A percentile compares a stretch with the other conserved stretches of the same genome.
These are phyloP conservation scores for Ostrea edulis DNA, from an alignment of 1,140 invertebrate genomes.

Conservation along the genomic window DNA sequence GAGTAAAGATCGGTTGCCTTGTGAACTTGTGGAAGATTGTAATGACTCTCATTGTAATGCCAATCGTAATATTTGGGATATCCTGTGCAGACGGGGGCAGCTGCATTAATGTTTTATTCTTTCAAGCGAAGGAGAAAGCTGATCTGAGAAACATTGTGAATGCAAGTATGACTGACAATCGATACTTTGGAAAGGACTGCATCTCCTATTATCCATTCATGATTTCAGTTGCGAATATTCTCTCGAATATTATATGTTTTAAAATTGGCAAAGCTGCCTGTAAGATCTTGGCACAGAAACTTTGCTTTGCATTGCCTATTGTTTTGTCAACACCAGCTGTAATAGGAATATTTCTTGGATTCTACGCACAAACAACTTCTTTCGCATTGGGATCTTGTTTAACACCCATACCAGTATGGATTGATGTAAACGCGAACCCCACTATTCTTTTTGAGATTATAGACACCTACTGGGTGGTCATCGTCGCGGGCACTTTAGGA, in stretches of 20 bases:
- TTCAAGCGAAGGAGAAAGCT: neutral
- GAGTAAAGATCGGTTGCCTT: conserved; percentile 68
- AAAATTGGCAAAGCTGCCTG: conserved; percentile 83
- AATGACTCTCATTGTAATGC: conserved; percentile 51
- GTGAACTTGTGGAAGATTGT: conserved; percentile 74
- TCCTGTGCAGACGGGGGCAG: conserved; percentile 42
- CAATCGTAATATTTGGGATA: conserved; percentile 46
- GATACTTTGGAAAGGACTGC: neutral
- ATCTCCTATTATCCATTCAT: conserved; percentile 54
- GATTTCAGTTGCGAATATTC: conserved; percentile 59
- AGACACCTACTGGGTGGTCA: conserved; percentile 12
- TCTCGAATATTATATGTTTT: conserved; percentile 65
- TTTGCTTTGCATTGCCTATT: conserved; percentile 97
- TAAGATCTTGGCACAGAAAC: conserved; percentile 97
- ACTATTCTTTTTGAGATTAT: conserved; percentile 48
- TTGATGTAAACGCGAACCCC: conserved; percentile 34
- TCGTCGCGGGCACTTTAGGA: conserved; percentile 84
- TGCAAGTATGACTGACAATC: conserved; percentile 42
- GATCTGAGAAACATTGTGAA: neutral
- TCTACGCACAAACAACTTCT: conserved; percentile 49
- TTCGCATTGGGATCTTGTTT: conserved; percentile 34
- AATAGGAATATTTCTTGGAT: conserved; percentile 87
- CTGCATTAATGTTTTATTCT: conserved; percentile 50
- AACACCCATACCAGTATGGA: conserved; percentile 55
- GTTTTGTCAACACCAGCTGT: conserved; percentile 94